Percentiles rank a stretch among this genome's conserved stretches.
Conservation (phyloP, 2,113 vertebrate genomes). For the Phaethon lepturus region DNA sequence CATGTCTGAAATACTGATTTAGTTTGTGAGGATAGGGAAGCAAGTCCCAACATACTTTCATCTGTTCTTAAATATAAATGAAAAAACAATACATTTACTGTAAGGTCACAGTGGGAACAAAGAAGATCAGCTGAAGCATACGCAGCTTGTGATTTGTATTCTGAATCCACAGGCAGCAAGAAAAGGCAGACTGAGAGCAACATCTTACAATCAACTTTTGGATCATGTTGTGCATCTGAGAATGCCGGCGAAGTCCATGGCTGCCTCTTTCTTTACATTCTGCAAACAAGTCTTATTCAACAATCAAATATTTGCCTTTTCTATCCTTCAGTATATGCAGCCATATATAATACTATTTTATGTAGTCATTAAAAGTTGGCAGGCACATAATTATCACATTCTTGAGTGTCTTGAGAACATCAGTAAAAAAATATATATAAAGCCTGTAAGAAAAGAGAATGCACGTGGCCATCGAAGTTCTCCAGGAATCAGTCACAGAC, state of each 20-base stretch:
- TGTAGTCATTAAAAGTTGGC: not conserved
- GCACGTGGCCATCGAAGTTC: not conserved
- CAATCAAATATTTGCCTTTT: not conserved
- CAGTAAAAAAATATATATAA: not conserved
- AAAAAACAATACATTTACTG: conserved; percentile 72
- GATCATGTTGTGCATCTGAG: conserved; percentile 47
- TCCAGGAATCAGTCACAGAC: not conserved
- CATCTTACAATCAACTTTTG: conserved; percentile 1
- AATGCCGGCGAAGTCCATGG: not conserved
- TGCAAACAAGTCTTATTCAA: not conserved
- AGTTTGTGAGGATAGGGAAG: not conserved
- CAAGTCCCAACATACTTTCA: conserved; percentile 65
- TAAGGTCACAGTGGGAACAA: conserved; percentile 59
- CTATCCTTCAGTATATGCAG: not conserved
- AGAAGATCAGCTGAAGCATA: conserved; percentile 36
- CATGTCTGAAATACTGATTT: conserved; percentile 58
- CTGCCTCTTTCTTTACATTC: not conserved
- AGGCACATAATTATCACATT: not conserved
- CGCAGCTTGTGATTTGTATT: conserved; percentile 49
- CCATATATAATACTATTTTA: not conserved
- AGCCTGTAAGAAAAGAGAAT: not conserved
- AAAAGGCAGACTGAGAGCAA: conserved; percentile 44
- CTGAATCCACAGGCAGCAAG: conserved; percentile 33
- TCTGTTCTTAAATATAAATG: conserved; percentile 76
- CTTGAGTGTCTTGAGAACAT: not conserved